Evolutionary conservation across 2,113 vertebrate species (phyloP), one percentile per base, ranked within the genome.

Genomic region (Pelecanus crispus): DNA sequence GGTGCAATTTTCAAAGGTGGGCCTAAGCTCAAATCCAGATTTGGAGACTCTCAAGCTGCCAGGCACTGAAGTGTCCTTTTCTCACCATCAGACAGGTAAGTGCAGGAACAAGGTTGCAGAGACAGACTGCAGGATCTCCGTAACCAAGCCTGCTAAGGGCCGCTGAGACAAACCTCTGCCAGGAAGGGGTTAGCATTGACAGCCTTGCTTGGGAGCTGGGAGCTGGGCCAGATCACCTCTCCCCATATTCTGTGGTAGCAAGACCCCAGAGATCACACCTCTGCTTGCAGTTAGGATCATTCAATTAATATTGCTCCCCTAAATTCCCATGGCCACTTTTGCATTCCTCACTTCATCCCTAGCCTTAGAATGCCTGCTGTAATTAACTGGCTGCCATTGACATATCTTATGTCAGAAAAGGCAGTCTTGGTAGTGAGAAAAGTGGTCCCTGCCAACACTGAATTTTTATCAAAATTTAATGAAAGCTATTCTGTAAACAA

Each of bases 101-200:
- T 1, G 2, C 62, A 82, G 66, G 66, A 50, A 6, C 9, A 34
- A 59, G 53, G 7, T 4, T 71, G 45, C 0, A 5, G 53, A 56
- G 59, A 28, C 24, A 52, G 16, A 9, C 65, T 26, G 29, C 1
- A 1, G 45, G 34, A 58, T 78, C 42, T 71, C 61, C 0, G 0
- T 87, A 55, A 66, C 17, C 18, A 8, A 42, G 7, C 29, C 56
- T 26, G 19, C 34, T 24, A 36, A 52, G 79, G 44, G 59, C 31
- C 2, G 2, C 71, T 49, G 58, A 65, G 40, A 62, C 31, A 55
- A 81, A 21, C 36, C 55, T 36, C 68, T 78, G 42, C 47, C 13
- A 17, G 65, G 25, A 31, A 12, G 14, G 34, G 21, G 4, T 17
- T 34, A 53, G n/a, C 47, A 59, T 28, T 1, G 1, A 38, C 47